Base-by-base conservation (phyloP, 2,113 vertebrate species). In the Ammospiza caudacuta region DNA sequence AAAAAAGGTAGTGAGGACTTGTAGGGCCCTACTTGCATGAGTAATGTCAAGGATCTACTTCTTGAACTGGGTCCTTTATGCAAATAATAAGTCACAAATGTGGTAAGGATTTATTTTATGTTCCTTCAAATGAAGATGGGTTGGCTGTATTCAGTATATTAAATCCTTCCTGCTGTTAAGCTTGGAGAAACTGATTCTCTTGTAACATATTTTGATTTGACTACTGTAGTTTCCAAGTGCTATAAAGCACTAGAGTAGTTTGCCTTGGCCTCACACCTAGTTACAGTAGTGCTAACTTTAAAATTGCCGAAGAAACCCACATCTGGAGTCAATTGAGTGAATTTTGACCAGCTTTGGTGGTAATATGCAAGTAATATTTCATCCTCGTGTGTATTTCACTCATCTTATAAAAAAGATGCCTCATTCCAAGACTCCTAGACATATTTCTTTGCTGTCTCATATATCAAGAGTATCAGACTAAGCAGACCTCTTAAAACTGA, bases 231-330 rank as follows among this genome's bases (percentile, higher is more conserved):
- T 97, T 96, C 95, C 97, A 97, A 98, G 92, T 96, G 89, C 95
- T 97, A 97, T 97, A 97, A 96, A 97, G 97, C 83, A 78, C 92
- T 79, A 49, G 96, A 97, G 94, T 87, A 96, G 94, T 97, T 97
- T 97, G 91, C 96, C 88, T 97, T 97, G 97, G 97, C 96, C 97
- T 97, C 97, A 98, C 97, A 97, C 95, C 96, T 98, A 95, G 94
- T 97, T 97, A 97, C 95, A 97, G 96, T 96, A 96, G 94, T 97
- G 94, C 94, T 96, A 97, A 96, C 94, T 97, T 97, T 96, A 93
- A 97, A 97, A 96, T 96, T 97, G 89, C 92, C 21, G 54, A 90
- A 97, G 94, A 96, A 97, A 94, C 91, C 92, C 96, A 97, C 97
- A 97, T 98, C 97, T 97, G 97, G 96, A 97, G 91, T 88, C 95